Evolutionary conservation across 2,113 vertebrate genomes (phyloP).

Genomic region (Dasyprocta punctata): DNA sequence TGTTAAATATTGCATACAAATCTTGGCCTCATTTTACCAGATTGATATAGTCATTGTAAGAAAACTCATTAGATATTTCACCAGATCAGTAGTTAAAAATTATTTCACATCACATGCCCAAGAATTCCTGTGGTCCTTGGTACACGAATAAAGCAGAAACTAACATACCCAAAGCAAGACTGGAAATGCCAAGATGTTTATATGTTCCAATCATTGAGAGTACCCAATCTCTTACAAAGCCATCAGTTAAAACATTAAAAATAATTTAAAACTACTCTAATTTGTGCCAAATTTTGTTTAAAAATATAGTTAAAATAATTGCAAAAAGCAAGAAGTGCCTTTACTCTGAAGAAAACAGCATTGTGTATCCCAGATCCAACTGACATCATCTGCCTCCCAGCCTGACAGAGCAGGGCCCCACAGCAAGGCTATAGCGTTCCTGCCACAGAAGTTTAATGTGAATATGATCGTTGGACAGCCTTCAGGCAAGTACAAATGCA

Average conservation of each 20-base stretch:
- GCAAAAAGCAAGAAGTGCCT: not conserved
- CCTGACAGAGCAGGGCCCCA: not conserved
- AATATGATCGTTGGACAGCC: not conserved
- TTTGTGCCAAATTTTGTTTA: not conserved
- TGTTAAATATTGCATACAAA: not conserved
- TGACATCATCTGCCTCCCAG: not conserved
- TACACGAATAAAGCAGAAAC: not conserved
- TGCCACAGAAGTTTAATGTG: not conserved
- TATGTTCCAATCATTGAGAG: not conserved
- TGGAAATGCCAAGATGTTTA: not conserved
- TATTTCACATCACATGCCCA: not conserved
- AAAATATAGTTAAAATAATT: slow-evolving; percentile 5
- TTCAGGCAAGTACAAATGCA: not conserved
- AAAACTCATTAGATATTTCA: not conserved
- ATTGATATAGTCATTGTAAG: not conserved
- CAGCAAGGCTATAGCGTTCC: not conserved
- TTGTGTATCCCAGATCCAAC: not conserved
- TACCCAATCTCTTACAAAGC: not conserved
- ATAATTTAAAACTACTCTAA: not conserved
- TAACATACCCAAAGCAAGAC: not conserved
- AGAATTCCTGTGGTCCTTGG: not conserved
- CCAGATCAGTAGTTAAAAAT: not conserved
- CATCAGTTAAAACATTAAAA: not conserved
- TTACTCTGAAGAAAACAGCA: not conserved
- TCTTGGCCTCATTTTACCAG: not conserved